Base-by-base conservation (phyloP, 1,140 invertebrate genomes). In the Drosophila nigrodunni region DNA sequence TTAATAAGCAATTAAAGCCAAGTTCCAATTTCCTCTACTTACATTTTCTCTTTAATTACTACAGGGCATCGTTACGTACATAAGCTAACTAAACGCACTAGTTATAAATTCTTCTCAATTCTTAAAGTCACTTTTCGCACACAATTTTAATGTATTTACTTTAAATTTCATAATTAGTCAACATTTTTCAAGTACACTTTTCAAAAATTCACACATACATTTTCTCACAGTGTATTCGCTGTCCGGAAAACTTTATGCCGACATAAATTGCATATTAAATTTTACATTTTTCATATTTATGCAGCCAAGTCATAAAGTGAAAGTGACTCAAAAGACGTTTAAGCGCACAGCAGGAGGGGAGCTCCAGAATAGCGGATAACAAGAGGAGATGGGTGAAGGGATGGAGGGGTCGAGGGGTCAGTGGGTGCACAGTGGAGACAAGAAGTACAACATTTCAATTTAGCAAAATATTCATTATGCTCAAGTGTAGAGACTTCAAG, bases 221-320 rank as follows among this genome's bases (percentile, higher is more conserved):
- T 65, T 65, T 65, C 50, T 13, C 10, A n/a, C 2, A 55, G 62
- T 65, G 62, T 34, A 34, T 57, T 18, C 44, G 21, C 34, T 21
- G 41, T 61, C 44, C 61, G 6, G 34, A 49, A 62, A 80, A 80
- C 54, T 74, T 74, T 79, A 43, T 67, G 74, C 73, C 80, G 83
- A 88, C 83, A 77, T 83, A 87, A 87, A 87, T 87, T 88, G 83
- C 83, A 88, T 88, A 87, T 87, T 87, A 87, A 87, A 87, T 87
- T 87, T 87, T 82, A 88, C 80, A 87, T 87, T 88, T 87, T 87
- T 87, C 83, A 87, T 87, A 87, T 87, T 87, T 87, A 87, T 87
- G 83, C 83, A 87, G 82, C 49, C 82, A 88, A 57, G 66, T 87
- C 83, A 57, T 87, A 87, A 87, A 87, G 83, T 87, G 83, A 87